Evolutionary conservation across 2,113 vertebrate genomes (phyloP).

Genomic region (Nettapus auritus): DNA sequence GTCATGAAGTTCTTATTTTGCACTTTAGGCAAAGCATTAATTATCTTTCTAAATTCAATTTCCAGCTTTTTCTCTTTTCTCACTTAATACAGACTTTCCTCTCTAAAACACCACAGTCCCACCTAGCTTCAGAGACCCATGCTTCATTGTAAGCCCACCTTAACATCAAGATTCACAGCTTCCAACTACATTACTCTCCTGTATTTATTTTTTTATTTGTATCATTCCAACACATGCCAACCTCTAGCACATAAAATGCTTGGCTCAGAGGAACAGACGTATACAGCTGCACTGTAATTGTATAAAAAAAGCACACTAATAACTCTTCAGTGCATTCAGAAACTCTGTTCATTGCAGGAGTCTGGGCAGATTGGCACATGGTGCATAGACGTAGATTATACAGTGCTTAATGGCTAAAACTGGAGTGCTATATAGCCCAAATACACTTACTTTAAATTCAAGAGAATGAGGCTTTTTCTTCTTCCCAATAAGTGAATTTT

Average conservation of each 20-base stretch:
- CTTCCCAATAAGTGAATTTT: conserved; percentile 24
- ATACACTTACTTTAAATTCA: background rate
- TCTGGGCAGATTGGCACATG: conserved; percentile 46
- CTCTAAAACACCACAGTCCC: background rate
- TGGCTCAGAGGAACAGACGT: conserved; percentile 56
- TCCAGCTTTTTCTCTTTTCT: background rate
- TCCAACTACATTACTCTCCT: background rate
- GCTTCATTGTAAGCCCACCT: conserved; percentile 3
- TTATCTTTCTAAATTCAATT: background rate
- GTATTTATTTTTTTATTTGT: conserved; percentile 51
- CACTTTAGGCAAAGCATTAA: conserved; percentile 19
- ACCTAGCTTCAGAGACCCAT: background rate
- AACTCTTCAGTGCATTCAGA: conserved; percentile 50
- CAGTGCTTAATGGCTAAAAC: conserved; percentile 8
- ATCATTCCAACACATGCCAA: conserved; percentile 65
- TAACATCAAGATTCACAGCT: conserved; percentile 28
- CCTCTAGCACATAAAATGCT: conserved; percentile 59
- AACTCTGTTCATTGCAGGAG: conserved; percentile 25
- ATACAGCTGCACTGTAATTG: conserved; percentile 73
- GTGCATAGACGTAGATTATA: background rate
- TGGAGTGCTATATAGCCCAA: background rate
- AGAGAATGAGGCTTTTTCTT: background rate
- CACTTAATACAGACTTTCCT: background rate
- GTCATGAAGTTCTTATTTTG: conserved; percentile 26
- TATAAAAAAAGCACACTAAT: conserved; percentile 47